Conservation (phyloP, 2,113 vertebrate species). For the Galbula dea region DNA sequence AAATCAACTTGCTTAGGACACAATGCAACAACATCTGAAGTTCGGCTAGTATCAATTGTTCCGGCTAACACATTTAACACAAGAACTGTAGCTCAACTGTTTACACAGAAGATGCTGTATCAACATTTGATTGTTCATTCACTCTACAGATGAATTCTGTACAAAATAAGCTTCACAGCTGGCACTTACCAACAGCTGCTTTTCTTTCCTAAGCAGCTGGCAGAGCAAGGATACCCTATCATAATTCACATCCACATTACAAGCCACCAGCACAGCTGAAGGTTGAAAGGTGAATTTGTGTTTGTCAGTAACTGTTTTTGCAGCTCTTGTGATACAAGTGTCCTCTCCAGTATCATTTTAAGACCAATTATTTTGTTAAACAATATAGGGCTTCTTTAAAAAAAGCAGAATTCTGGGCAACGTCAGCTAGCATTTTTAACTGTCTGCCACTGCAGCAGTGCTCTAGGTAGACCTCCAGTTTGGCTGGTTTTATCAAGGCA, state of each 20-base stretch:
- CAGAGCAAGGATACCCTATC: neutral
- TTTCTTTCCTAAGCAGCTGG: neutral
- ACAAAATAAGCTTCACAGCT: neutral
- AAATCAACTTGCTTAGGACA: neutral
- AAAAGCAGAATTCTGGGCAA: neutral
- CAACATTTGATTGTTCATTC: neutral
- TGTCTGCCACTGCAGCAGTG: neutral
- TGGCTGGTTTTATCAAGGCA: neutral
- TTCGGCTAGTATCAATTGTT: neutral
- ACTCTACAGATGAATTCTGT: neutral
- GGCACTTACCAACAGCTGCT: neutral
- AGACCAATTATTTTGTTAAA: neutral
- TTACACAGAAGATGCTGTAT: neutral
- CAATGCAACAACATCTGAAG: rapidly evolving
- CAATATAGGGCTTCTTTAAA: no score
- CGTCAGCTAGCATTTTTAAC: neutral
- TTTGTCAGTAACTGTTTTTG: neutral
- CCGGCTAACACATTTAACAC: neutral
- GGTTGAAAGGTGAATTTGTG: neutral
- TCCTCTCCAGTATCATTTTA: neutral
- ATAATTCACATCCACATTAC: neutral
- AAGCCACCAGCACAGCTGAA: neutral
- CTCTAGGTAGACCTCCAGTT: neutral
- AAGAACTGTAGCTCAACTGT: neutral
- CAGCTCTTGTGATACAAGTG: neutral